Conservation (phyloP, 2,797 vertebrate species). For the Staurois parvus region DNA sequence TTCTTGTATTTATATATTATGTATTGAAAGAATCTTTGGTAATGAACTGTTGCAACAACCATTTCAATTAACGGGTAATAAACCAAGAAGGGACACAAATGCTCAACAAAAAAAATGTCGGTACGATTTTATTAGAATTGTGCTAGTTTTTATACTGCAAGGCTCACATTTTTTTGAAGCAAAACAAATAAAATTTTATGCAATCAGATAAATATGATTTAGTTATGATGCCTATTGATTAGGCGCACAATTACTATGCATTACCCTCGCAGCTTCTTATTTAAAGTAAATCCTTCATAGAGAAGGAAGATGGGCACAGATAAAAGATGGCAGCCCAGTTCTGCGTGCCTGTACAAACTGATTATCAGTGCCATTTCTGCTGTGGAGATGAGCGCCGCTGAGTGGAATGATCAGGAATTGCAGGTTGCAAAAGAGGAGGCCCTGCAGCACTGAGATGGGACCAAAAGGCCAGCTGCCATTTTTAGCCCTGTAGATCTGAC, state of each 20-base stretch:
- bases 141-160: too few relatives aligned
- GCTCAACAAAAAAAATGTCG: too few relatives aligned
- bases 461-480: background rate
- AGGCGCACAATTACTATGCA: background rate
- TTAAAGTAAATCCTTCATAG: background rate
- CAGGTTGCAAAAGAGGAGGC: background rate
- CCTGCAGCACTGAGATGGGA: background rate
- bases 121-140: too few relatives aligned
- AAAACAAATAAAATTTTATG: background rate
- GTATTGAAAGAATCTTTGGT: background rate
- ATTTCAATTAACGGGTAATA: background rate
- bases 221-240: background rate
- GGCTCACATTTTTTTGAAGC: too few relatives aligned
- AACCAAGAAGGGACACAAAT: too few relatives aligned
- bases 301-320: background rate
- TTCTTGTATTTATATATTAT: too few relatives aligned
- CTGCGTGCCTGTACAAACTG: slow-evolving; percentile 12
- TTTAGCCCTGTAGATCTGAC: too few relatives aligned
- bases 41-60: background rate
- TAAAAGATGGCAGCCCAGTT: background rate
- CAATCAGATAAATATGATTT: background rate
- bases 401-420: background rate
- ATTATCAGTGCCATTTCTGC: background rate
- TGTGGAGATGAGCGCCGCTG: background rate
- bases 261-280: background rate